These are phyloP conservation scores for Mechanitis mazaeus DNA, from an alignment of 2,888 invertebrate genomes.

Conservation along the genomic window DNA sequence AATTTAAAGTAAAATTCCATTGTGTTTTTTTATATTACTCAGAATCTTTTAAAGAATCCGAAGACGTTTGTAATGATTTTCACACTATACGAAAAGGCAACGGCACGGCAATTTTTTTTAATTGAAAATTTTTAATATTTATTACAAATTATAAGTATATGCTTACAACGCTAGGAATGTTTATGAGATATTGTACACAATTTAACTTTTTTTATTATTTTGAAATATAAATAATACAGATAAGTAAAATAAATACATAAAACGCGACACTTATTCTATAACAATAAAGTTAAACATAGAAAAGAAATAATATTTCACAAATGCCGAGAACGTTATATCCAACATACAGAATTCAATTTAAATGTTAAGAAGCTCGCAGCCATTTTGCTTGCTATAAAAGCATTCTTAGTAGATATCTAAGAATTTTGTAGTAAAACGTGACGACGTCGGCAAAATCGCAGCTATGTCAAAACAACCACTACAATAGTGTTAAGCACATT, in stretches of 20 bases:
- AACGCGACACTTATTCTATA: background rate
- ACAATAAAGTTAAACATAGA: background rate
- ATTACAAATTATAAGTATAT: background rate
- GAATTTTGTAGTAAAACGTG: conserved; percentile 23
- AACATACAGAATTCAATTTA: conserved; percentile 11
- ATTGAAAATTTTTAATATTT: background rate
- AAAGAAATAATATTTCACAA: conserved; percentile 2
- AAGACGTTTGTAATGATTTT: conserved; percentile 13
- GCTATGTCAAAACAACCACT: conserved; percentile 18
- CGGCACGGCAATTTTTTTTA: background rate
- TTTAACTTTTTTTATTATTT: background rate
- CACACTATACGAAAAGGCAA: conserved; percentile 10
- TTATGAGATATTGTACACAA: background rate
- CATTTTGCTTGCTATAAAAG: conserved; percentile 21
- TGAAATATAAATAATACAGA: conserved; percentile 8
- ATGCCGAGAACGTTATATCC: conserved; percentile 12
- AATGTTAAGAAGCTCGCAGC: conserved; percentile 17
- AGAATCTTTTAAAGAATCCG: conserved; percentile 20
- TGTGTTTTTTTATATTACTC: conserved; percentile 18
- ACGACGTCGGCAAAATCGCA: conserved; percentile 12
- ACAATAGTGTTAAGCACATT: conserved; percentile 30
- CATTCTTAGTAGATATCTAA: conserved; percentile 14
- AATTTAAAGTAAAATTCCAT: conserved; percentile 26
- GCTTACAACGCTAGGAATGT: too few species aligned
- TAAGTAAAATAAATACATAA: conserved; percentile 4